These are phyloP conservation scores for Syngnathoides biaculeatus DNA, from an alignment of 2,113 vertebrate genomes.

Conservation along the genomic window DNA sequence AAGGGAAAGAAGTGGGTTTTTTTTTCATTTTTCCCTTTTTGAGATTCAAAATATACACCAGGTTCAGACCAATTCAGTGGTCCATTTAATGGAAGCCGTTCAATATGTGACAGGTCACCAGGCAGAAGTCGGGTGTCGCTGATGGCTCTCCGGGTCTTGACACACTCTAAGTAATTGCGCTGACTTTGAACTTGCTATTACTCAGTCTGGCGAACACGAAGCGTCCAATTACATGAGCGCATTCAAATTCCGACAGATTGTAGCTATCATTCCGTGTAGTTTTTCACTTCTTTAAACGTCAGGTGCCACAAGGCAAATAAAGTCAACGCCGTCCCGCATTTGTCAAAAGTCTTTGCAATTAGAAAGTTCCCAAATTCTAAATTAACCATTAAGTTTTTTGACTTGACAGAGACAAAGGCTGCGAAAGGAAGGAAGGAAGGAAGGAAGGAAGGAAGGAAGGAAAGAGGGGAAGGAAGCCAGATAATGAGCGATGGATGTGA, in stretches of 20 bases:
- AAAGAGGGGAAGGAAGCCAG: neutral
- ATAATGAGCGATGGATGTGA: constrained; percentile 42
- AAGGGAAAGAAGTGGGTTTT: neutral
- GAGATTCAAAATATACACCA: neutral
- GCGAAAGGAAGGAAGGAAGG: neutral
- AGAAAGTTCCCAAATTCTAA: constrained; percentile 10
- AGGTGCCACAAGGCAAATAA: constrained; percentile 20
- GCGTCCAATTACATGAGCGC: constrained; percentile 32
- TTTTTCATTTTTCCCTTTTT: neutral
- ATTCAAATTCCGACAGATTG: constrained; percentile 17
- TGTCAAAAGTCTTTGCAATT: constrained; percentile 18
- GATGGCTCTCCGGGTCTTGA: constrained; percentile 24
- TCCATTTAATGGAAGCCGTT: constrained; percentile 19
- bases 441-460: constrained; percentile 4
- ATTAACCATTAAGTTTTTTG: constrained; percentile 8
- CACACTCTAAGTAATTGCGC: constrained; percentile 18
- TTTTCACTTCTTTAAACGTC: constrained; percentile 23
- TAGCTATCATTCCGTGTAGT: constrained; percentile 29
- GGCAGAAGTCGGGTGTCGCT: constrained; percentile 25
- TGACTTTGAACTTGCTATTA: constrained; percentile 42
- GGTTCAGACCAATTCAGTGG: neutral
- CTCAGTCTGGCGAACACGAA: constrained; percentile 9
- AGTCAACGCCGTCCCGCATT: constrained; percentile 10
- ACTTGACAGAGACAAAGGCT: constrained; percentile 15
- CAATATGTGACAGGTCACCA: constrained; percentile 12